Percentiles rank a stretch among this genome's conserved stretches.
Conservation (phyloP, 2,113 vertebrate genomes). For the Panthera leo region DNA sequence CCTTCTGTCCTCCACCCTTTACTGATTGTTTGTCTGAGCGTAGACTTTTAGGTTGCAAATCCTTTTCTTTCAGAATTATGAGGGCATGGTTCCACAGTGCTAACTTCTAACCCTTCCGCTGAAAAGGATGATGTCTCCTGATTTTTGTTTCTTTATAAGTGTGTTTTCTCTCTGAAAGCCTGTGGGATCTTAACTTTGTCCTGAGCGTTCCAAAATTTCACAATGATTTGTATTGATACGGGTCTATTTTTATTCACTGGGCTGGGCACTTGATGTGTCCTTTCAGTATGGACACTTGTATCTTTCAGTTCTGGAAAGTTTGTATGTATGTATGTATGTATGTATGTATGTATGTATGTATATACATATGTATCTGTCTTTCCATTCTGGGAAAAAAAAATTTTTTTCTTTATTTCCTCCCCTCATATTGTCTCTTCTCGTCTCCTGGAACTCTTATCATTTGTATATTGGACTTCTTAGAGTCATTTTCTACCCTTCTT, state of each 20-base stretch:
- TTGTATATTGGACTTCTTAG: not conserved
- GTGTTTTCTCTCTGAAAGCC: not conserved
- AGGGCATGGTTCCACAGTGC: not conserved
- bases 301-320: not conserved
- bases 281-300: not conserved
- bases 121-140: not conserved
- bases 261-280: not conserved
- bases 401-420: not conserved
- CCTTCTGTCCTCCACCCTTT: not conserved
- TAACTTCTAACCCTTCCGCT: not conserved
- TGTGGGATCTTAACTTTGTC: not conserved
- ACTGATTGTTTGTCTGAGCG: not conserved
- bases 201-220: not conserved
- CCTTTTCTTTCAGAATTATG: not conserved
- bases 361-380: not conserved
- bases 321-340: not conserved
- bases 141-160: not conserved
- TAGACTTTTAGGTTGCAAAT: not conserved
- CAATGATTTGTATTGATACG: not conserved
- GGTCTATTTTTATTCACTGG: not conserved
- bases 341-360: not conserved
- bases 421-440: not conserved
- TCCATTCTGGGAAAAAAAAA: not conserved
- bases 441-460: not conserved
- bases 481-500: not conserved